Evolutionary conservation across 2,888 invertebrate species (phyloP), one percentile per base, ranked within the genome.

Genomic region (Sepiola atlantica): DNA sequence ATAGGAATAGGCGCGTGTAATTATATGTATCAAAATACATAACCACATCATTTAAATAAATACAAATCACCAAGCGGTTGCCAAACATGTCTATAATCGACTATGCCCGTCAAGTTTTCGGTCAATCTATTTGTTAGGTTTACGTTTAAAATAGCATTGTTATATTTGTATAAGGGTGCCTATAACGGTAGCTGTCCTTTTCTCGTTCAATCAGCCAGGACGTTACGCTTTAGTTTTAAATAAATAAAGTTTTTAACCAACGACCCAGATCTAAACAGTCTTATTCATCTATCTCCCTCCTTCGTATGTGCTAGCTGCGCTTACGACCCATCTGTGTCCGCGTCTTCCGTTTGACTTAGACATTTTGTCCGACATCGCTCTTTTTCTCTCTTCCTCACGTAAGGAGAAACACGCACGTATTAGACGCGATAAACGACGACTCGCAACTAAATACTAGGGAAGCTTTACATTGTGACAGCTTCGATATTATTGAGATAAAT

Each of bases 381-480:
- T n/a, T 77, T 77, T n/a, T 77, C n/a, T n/a, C 32, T 77, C 77
- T 16, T 45, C 77, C 77, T 77, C 77, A n/a, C 77, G n/a, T 77
- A 77, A 77, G 77, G 77, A 77, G 77, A 77, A 77, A 77, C 77
- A 77, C 77, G n/a, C 77, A 77, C 77, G 77, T 77, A 77, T n/a
- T 77, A 32, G n/a, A 77, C n/a, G n/a, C 77, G 77, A 77, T 77
- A 77, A 77, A n/a, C 77, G n/a, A n/a, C 77, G 14, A 77, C 77
- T 77, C 77, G 77, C 77, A 14, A n/a, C n/a, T 77, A 77, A 77
- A 77, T 77, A 77, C 77, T n/a, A 32, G 77, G 77, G n/a, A 18
- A 77, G 77, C n/a, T 77, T 77, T 77, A 12, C 77, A 77, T 77
- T 77, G 77, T 77, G 77, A 77, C 77, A 77, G 77, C 77, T 77